Base-by-base conservation (phyloP, 2,797 vertebrate species). In the Orestias chungarensis region DNA sequence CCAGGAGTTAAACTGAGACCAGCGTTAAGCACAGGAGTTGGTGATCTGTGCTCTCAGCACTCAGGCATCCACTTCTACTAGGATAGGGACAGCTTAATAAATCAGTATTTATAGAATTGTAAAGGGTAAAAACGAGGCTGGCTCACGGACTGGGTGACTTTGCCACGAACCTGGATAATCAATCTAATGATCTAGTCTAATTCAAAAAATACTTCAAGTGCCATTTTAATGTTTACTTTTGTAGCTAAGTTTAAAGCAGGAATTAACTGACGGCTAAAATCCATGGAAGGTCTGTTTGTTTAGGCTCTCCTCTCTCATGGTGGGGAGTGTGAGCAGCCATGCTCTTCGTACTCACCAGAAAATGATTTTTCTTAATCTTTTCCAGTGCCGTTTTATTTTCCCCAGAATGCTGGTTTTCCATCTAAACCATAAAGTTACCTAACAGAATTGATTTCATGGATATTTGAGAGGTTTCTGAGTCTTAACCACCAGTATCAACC, bases 1-100 rank as follows among this genome's bases (percentile, higher is more conserved):
- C 90, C 90, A 83, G 81, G 76, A 84, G 80, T 73, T 86, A 74
- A 82, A 84, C 76, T 80, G 78, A 86, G 82, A 91, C 79, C 82
- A 80, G 79, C 85, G 76, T 88, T 89, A 88, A 91, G 83, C 84
- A 88, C 85, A 86, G 82, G 83, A 89, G 84, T 71, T 83, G 73
- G 64, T 85, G 73, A 74, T 76, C 70, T 76, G 9, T 38, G 86
- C 90, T 81, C 74, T 61, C 72, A 80, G 88, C 76, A 49, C 73
- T 73, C 27, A 59, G 62, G 35, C 61, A 61, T 33, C 59, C 33
- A 68, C 25, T 7, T 31, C 66, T 27, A 54, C 38, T 59, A 52
- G 10, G 57, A 61, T 65, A n/a, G 23, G 52, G 71, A 75, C 73
- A 80, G 83, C 84, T 88, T 74, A 78, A 88, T 84, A 83, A 80